Evolutionary conservation across 2,113 vertebrate genomes (phyloP), one percentile per base, ranked within the genome.

Genomic region (Protobothrops flavoviridis): DNA sequence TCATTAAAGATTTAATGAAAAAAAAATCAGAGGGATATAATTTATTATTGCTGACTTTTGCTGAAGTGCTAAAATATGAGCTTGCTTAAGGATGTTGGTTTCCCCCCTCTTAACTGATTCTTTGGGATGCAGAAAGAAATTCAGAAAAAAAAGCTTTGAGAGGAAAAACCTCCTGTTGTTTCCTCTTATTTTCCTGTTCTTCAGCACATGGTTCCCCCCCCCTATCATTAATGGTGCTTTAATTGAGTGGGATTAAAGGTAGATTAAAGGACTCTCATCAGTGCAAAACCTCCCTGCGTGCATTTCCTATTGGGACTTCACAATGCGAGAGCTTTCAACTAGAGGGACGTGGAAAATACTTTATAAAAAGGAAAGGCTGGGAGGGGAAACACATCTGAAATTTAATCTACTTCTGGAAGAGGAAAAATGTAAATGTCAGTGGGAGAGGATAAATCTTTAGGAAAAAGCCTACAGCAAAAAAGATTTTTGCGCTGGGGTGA

Each of bases 201-300:
- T 96, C 94, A 96, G 94, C 90, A 94, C 95, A 94, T 96, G 97
- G 96, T 95, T 1, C 5, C 95, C 10, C 20, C 5, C 95, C 10
- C 20, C 95, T 96, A 95, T 96, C 96, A 96, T 97, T 97, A 97
- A 93, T 96, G 94, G 91, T 97, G 95, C 95, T 97, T 97, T 97
- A 97, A 97, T 97, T 97, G 97, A 96, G 96, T 96, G 92, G 95
- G 96, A 97, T 97, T 97, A 97, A 95, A 96, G 96, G 95, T 97
- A 96, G 96, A 97, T 97, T 97, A 97, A 97, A 97, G 96, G 95
- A 97, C 96, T 97, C 96, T 97, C 97, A 97, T 97, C 96, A 97
- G 94, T 96, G 93, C 95, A 96, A 94, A 88, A 92, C 94, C 95
- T 95, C 92, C 50, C 94, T 96, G 89, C 94, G 95, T 96, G 93